Evolutionary conservation across 2,888 invertebrate species (phyloP), one percentile per base, ranked within the genome.

Genomic region (Empis stercorea): DNA sequence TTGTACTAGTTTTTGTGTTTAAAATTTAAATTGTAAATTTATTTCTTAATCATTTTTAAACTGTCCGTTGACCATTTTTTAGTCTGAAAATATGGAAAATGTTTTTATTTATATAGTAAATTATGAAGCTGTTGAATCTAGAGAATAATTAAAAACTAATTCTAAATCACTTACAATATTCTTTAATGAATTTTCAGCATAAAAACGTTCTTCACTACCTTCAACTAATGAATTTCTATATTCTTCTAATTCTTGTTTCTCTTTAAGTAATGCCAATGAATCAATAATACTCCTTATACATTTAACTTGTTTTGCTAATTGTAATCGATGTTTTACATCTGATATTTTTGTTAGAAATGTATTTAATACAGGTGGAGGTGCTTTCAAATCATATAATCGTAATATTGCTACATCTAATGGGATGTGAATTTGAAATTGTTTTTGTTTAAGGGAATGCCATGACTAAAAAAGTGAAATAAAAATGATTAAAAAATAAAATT

Each of bases 171-270:
- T 50, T 50, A 54, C 53, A 44, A 66, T 53, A 14, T 54, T 53
- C 56, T 78, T 74, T 1, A 87, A 64, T 2, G 79, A 78, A 57
- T 80, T 83, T 56, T 86, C 85, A 36, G 84, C 83, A 49, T 83
- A 75, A 55, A 81, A 79, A 55, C 80, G 80, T 58, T 84, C 83
- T 55, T 85, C 83, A 0, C 80, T 66, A 11, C 66, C 60, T 23
- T 61, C 61, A 3, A 59, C 49, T 14, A 70, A 51, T 0, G 63
- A 52, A 4, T 62, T 60, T 20, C 57, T 63, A 3, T 63, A 56
- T 20, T 60, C 54, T 32, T 60, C 61, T 40, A 70, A 48, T 39
- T 65, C 64, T 20, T 54, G 56, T 10, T 62, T 58, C 47, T 70
- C 68, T 49, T 68, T 70, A 1, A 69, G 48, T 2, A 59, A 56